These are phyloP conservation scores for Tenthredo livida DNA, from an alignment of 2,888 invertebrate species.

Conservation along the genomic window DNA sequence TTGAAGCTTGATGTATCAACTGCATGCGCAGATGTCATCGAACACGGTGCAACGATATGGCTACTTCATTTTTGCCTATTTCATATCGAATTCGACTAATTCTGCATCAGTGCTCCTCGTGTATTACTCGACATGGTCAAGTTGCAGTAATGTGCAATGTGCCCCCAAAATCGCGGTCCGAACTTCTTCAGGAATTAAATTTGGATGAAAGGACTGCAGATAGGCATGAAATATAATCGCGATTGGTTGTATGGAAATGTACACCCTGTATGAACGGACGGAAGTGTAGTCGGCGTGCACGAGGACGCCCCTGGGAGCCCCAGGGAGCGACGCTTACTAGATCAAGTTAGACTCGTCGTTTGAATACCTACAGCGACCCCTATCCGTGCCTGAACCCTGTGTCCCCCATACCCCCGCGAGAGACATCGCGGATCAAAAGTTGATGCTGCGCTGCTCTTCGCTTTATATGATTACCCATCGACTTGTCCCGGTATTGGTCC, in stretches of 20 bases:
- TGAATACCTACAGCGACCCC: slow-evolving; percentile 71
- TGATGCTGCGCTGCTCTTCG: slow-evolving; percentile 66
- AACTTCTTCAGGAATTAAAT: background rate
- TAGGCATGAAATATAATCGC: background rate
- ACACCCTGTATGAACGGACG: slow-evolving; percentile 45
- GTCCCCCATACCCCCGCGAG: slow-evolving; percentile 50
- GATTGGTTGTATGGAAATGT: background rate
- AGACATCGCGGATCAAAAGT: slow-evolving; percentile 72
- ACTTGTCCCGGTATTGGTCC: slow-evolving; percentile 60
- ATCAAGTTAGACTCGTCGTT: slow-evolving; percentile 76
- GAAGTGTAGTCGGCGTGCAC: slow-evolving; percentile 26
- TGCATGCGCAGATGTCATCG: background rate
- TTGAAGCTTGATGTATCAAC: background rate
- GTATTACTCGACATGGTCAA: background rate
- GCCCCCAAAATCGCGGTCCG: background rate
- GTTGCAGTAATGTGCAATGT: background rate
- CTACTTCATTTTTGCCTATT: background rate
- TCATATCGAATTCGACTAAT: background rate
- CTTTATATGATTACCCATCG: slow-evolving; percentile 73
- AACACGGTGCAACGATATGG: background rate
- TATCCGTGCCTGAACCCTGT: background rate
- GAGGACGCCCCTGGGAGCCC: slow-evolving; percentile 60
- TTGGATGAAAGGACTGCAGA: background rate
- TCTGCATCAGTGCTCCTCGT: background rate
- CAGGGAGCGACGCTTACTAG: slow-evolving; percentile 72